Evolutionary conservation across 2,797 vertebrate genomes (phyloP).

Genomic region (Catostomus latipinnis): DNA sequence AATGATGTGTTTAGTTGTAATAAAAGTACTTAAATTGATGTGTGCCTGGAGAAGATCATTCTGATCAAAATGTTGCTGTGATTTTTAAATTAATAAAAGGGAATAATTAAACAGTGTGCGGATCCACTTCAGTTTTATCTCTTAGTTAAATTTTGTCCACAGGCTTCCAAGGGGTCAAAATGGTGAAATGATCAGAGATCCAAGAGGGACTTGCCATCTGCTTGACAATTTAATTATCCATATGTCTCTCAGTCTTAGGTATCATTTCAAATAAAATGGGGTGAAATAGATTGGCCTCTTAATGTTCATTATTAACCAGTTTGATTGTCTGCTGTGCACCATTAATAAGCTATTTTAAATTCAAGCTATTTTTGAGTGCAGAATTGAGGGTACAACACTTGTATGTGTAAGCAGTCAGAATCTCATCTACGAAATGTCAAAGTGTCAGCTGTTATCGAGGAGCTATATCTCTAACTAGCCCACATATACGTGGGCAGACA

Average conservation of each 20-base stretch:
- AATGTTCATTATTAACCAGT: slow-evolving; percentile 42
- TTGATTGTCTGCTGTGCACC: slow-evolving; percentile 35
- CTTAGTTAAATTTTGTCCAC: slow-evolving; percentile 50
- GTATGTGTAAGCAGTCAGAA: slow-evolving; percentile 28
- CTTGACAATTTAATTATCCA: slow-evolving; percentile 62
- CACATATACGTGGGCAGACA: slow-evolving; percentile 28
- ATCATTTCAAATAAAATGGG: slow-evolving; percentile 58
- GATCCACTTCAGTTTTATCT: too few relatives aligned
- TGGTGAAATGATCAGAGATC: slow-evolving; percentile 62
- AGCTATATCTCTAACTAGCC: slow-evolving; percentile 18
- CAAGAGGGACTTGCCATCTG: slow-evolving; percentile 61
- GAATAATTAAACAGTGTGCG: too few relatives aligned
- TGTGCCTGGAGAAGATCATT: too few relatives aligned
- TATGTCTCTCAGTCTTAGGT: slow-evolving; percentile 56
- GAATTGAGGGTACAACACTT: slow-evolving; percentile 11
- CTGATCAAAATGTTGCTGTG: too few relatives aligned
- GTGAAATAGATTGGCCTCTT: slow-evolving; percentile 53
- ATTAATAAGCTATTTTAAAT: slow-evolving; percentile 22
- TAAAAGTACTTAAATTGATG: too few relatives aligned
- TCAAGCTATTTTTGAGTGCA: slow-evolving; percentile 5
- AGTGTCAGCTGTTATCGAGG: slow-evolving; percentile 32
- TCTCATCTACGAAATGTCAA: slow-evolving; percentile 42
- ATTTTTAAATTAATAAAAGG: too few relatives aligned
- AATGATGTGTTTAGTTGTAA: too few relatives aligned
- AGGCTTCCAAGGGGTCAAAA: slow-evolving; percentile 58